A percentile compares a stretch with the other conserved stretches of the same genome.
phyloP scores from a whole-genome alignment of 2,797 vertebrate species.

The Peromyscus attwateri region DNA sequence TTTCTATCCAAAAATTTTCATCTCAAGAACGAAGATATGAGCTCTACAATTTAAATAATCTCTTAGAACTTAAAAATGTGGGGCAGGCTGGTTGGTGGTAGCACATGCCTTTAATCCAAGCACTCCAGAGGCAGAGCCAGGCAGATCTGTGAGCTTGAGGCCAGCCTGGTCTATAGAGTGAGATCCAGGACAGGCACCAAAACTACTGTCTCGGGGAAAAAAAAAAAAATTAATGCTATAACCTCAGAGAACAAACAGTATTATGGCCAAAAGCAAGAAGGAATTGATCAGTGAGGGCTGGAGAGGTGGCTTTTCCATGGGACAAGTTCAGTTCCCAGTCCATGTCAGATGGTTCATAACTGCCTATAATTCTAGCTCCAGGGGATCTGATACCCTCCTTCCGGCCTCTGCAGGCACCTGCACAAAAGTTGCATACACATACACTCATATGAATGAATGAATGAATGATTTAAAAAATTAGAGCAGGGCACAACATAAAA shows the following conservation, averaged over 20 bases:
- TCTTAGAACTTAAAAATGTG: neutral
- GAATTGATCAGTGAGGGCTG: neutral
- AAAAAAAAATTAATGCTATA: neutral
- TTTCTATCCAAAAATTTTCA: slow-evolving; percentile 35
- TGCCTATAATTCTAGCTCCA: neutral
- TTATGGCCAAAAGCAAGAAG: slow-evolving; percentile 31
- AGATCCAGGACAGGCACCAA: too few species aligned
- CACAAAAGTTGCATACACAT: neutral
- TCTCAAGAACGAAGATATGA: slow-evolving; percentile 49
- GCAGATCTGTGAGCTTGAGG: neutral
- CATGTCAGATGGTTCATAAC: neutral
- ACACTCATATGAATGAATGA: neutral
- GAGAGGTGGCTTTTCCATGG: neutral
- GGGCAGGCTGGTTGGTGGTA: too few species aligned
- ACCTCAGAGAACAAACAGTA: neutral
- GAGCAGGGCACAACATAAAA: neutral
- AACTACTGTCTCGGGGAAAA: too few species aligned
- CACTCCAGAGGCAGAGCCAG: too few species aligned
- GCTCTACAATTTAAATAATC: neutral
- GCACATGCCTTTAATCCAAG: too few species aligned
- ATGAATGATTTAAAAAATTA: neutral
- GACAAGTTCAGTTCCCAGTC: neutral
- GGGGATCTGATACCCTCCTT: neutral
- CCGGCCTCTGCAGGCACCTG: neutral
- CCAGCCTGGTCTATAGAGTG: neutral